These are phyloP conservation scores for Thymelicus lineola DNA, from an alignment of 2,888 invertebrate species.

Conservation along the genomic window DNA sequence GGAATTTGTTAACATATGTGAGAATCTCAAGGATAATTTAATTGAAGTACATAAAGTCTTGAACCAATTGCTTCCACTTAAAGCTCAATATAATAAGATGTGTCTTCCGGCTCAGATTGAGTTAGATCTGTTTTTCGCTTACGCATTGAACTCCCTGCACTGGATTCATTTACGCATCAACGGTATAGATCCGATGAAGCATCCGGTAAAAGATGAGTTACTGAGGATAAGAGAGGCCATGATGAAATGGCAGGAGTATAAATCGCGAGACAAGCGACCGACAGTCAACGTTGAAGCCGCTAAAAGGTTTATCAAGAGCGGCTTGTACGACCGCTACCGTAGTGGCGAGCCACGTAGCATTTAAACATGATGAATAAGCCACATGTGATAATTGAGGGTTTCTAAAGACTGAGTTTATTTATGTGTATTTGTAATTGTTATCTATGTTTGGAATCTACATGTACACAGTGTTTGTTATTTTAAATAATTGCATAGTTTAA, in stretches of 20 bases:
- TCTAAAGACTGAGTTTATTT: slow-evolving; percentile 30
- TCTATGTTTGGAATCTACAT: slow-evolving; percentile 7
- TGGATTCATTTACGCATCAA: slow-evolving; percentile 90
- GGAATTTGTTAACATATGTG: slow-evolving; percentile 70
- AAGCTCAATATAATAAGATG: slow-evolving; percentile 81
- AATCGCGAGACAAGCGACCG: slow-evolving; percentile 81
- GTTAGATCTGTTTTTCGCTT: slow-evolving; percentile 86
- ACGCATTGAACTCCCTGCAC: slow-evolving; percentile 89
- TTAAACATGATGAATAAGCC: slow-evolving; percentile 51
- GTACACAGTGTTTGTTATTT: slow-evolving; percentile 15
- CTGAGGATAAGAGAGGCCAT: slow-evolving; percentile 68
- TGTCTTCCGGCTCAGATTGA: slow-evolving; percentile 87
- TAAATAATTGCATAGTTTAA: slow-evolving; percentile 9
- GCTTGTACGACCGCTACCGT: slow-evolving; percentile 85
- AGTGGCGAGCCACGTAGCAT: slow-evolving; percentile 63
- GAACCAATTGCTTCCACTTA: slow-evolving; percentile 67
- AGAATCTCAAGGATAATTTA: slow-evolving; percentile 66
- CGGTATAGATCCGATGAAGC: slow-evolving; percentile 88
- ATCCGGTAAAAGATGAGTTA: slow-evolving; percentile 78
- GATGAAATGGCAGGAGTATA: slow-evolving; percentile 73
- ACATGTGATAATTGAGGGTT: slow-evolving; percentile 23
- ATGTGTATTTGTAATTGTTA: slow-evolving; percentile 24
- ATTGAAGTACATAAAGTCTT: slow-evolving; percentile 65
- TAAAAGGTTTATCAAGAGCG: slow-evolving; percentile 90
- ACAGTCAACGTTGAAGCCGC: slow-evolving; percentile 88